Evolutionary conservation across 92 coral and sea anemone genomes (phyloP), one percentile per base, ranked within the genome.

Genomic region (Siderastrea siderea): DNA sequence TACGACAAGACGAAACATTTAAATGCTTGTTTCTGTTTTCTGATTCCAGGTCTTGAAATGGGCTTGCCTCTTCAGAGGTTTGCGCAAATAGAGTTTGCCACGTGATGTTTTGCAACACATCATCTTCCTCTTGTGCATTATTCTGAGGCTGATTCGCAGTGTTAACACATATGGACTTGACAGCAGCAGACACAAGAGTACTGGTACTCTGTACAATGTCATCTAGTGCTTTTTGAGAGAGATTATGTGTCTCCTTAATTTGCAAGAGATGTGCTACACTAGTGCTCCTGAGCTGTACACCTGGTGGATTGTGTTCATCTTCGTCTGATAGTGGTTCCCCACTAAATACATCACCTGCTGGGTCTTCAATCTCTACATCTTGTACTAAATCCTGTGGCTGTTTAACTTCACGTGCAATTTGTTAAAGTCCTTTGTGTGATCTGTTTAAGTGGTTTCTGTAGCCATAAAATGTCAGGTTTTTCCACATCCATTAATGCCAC

Each of bases 1-100:
- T 66, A 90, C 90, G 54, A 86, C 83, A 72, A 79, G 79, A 72
- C 90, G 90, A 67, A 86, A 86, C 77, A 79, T 13, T 86, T 86
- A 70, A 57, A 90, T 79, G 81, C 81, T 67, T 74, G 76, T 64
- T 54, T 86, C 60, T 57, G 19, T 26, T 74, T 47, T 70, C 86
- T 54, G 91, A 78, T 74, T 79, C 81, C 75, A 90, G 73, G 75
- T 79, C 87, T 90, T 80, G 74, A 26, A 26, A 26, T 26, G 38
- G 38, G 38, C 38, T 26, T 26, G 38, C 38, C 38, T 26, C 38
- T 26, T 66, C 61, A 45, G 78, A 57, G 62, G 78, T 90, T 90
- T 78, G 75, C 53, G 77, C 82, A 79, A 76, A 77, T 26, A 89
- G 47, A 9, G 85, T 54, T 68, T 80, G 73, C 90, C 93, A 79